A percentile compares a stretch with the other conserved stretches of the same genome.
These are phyloP conservation scores for Salvator merianae DNA, from an alignment of 2,113 vertebrate genomes.

Conservation along the genomic window DNA sequence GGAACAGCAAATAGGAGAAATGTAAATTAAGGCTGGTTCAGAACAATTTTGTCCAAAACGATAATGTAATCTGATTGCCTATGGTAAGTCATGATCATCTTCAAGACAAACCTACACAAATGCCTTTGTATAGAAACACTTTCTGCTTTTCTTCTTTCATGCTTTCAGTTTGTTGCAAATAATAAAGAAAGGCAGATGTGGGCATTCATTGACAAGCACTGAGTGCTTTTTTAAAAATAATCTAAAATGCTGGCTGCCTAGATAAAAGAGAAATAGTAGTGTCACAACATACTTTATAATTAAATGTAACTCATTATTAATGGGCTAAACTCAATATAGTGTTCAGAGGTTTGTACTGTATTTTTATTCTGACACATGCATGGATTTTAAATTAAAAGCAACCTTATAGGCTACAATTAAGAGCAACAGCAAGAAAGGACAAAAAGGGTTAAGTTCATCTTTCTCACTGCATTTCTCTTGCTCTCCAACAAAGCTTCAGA, in stretches of 20 bases:
- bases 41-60: not conserved
- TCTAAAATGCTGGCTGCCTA: constrained; percentile 9
- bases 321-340: not conserved
- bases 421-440: not conserved
- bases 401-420: not conserved
- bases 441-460: not conserved
- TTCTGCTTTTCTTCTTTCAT: not conserved
- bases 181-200: not conserved
- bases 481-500: not conserved
- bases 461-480: not conserved
- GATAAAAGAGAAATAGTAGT: constrained; percentile 16
- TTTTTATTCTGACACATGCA: not conserved
- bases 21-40: not conserved
- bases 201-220: not conserved
- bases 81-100: not conserved
- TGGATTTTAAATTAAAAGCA: not conserved
- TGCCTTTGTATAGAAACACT: not conserved
- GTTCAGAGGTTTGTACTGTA: not conserved
- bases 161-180: not conserved
- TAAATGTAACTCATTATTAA: constrained; percentile 9
- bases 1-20: not conserved
- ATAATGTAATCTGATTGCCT: not conserved
- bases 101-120: not conserved
- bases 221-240: not conserved
- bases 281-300: constrained; percentile 28